Evolutionary conservation across 1,140 invertebrate genomes (phyloP).

Genomic region (Drosophila rufa): DNA sequence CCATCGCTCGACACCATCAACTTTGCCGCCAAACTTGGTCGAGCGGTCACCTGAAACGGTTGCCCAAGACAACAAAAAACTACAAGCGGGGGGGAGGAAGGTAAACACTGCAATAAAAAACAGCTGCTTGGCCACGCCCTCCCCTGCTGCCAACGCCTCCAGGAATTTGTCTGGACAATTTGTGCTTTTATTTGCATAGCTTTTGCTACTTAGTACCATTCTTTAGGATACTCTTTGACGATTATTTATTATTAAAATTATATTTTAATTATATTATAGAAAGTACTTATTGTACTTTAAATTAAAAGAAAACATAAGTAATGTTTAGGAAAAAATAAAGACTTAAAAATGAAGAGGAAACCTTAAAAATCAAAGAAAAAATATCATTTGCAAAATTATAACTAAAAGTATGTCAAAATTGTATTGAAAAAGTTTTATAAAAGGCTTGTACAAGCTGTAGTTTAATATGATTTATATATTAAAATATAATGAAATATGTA

Average conservation of each 20-base stretch:
- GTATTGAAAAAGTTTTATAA: not conserved
- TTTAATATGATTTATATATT: too few relatives aligned
- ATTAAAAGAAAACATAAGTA: too few relatives aligned
- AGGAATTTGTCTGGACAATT: slow-evolving; percentile 6
- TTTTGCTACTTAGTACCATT: not conserved
- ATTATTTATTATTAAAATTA: not conserved
- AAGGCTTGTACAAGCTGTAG: too few relatives aligned
- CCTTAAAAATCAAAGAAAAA: not conserved
- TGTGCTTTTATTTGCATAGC: slow-evolving; percentile 25
- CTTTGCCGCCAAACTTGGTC: slow-evolving; percentile 19
- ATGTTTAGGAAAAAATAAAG: too few relatives aligned
- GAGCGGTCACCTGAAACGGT: slow-evolving; percentile 42
- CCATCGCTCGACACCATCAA: slow-evolving; percentile 44
- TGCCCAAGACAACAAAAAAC: slow-evolving; percentile 25
- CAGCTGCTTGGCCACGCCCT: slow-evolving; percentile 35
- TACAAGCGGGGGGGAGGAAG: too few relatives aligned
- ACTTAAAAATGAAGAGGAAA: too few relatives aligned
- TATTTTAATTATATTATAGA: too few relatives aligned
- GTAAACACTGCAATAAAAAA: too few relatives aligned
- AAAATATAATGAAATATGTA: too few relatives aligned
- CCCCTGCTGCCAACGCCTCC: not conserved
- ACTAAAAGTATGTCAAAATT: not conserved
- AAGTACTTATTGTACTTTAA: not conserved
- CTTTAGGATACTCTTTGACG: not conserved
- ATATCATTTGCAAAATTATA: not conserved